phyloP scores from a whole-genome alignment of 2,888 invertebrate species.

The Polymixis flavicincta region DNA sequence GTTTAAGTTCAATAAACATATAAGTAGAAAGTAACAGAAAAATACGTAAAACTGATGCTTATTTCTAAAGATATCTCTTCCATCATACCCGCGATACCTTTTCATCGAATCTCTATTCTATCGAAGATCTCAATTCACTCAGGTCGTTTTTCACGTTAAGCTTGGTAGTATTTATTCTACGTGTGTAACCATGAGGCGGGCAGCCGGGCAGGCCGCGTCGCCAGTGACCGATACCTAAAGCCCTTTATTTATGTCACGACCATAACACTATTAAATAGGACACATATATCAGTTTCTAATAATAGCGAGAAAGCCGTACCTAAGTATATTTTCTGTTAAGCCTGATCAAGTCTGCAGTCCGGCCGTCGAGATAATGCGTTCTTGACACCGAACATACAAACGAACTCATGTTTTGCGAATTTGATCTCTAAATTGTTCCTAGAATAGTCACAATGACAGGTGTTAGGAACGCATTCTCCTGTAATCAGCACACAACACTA shows the following conservation, averaged over 20 bases:
- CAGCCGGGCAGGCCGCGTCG: not conserved
- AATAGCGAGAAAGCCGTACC: slow-evolving; percentile 8
- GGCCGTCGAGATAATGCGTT: too few relatives aligned
- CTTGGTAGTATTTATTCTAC: slow-evolving; percentile 11
- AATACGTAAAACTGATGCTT: too few relatives aligned
- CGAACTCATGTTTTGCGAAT: too few relatives aligned
- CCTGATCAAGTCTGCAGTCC: not conserved
- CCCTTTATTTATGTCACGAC: slow-evolving; percentile 20
- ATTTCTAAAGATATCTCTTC: too few relatives aligned
- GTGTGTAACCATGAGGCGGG: not conserved
- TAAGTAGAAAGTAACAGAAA: too few relatives aligned
- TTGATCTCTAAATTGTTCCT: too few relatives aligned
- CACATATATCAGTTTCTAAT: slow-evolving; percentile 28
- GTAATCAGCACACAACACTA: not conserved
- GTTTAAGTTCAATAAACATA: too few relatives aligned
- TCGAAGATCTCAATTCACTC: not conserved
- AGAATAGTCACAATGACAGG: too few relatives aligned
- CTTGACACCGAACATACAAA: too few relatives aligned
- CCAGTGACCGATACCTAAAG: slow-evolving; percentile 11
- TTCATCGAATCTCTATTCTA: not conserved
- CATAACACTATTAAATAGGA: slow-evolving; percentile 38
- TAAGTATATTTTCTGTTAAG: not conserved
- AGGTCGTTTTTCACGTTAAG: not conserved
- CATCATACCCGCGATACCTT: too few relatives aligned
- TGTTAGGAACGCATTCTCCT: too few relatives aligned